Evolutionary conservation across 2,888 invertebrate species (phyloP).

Genomic region (Phaedon cochleariae): DNA sequence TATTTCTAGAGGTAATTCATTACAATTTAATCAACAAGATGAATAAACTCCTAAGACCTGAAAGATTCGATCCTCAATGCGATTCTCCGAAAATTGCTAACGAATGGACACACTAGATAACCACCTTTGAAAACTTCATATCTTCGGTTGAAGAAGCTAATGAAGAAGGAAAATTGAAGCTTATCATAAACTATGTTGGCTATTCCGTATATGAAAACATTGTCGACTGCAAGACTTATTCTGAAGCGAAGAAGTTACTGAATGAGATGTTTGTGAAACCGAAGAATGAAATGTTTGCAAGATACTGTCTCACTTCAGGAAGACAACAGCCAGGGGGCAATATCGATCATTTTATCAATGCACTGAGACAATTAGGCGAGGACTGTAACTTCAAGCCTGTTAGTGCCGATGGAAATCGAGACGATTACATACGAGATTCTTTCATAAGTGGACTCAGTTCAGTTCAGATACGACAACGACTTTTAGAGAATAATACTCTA

Average conservation of each 20-base stretch:
- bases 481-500: neutral
- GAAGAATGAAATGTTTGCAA: neutral
- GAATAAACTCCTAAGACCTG: neutral
- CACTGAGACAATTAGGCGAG: conserved; percentile 4
- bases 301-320: neutral
- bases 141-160: neutral
- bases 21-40: conserved; percentile 10
- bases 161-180: neutral
- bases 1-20: neutral
- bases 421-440: conserved; percentile 1
- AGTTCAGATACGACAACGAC: neutral
- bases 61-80: neutral
- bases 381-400: neutral
- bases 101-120: neutral
- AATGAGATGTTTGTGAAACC: neutral
- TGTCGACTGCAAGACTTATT: neutral
- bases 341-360: neutral
- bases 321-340: neutral
- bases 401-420: neutral
- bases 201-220: neutral
- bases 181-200: neutral
- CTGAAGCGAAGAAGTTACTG: neutral
- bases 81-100: neutral
- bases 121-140: conserved; percentile 5
- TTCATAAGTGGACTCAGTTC: neutral